Evolutionary conservation across 2,113 vertebrate genomes (phyloP).

Genomic region (Rhinoptilus africanus): DNA sequence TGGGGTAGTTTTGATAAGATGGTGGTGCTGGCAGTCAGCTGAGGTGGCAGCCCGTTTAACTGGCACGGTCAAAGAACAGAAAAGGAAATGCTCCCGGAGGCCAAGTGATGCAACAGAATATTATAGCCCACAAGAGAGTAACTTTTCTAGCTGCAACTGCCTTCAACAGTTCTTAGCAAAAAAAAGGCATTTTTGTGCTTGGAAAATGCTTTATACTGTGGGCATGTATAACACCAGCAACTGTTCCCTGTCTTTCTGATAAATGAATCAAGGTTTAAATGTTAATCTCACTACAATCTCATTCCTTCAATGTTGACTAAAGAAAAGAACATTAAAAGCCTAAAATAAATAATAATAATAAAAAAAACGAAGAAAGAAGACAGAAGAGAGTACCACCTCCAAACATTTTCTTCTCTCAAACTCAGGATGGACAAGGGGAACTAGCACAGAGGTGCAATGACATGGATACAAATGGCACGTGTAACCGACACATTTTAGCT

Average conservation of each 20-base stretch:
- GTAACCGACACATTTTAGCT: neutral
- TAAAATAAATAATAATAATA: too few relatives aligned
- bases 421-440: neutral
- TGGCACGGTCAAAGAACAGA: neutral
- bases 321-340: neutral
- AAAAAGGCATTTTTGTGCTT: neutral
- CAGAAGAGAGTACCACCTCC: neutral
- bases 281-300: neutral
- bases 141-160: neutral
- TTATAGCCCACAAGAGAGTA: neutral
- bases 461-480: neutral
- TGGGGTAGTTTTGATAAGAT: neutral
- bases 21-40: neutral
- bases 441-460: neutral
- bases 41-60: neutral
- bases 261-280: neutral
- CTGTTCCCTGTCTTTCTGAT: neutral
- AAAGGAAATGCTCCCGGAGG: neutral
- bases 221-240: neutral
- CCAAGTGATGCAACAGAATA: neutral
- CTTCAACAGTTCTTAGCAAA: neutral
- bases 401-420: neutral
- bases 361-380: neutral
- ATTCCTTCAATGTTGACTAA: neutral
- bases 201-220: neutral